These are phyloP conservation scores for Zeuzera pyrina DNA, from an alignment of 2,888 invertebrate species.

Conservation along the genomic window DNA sequence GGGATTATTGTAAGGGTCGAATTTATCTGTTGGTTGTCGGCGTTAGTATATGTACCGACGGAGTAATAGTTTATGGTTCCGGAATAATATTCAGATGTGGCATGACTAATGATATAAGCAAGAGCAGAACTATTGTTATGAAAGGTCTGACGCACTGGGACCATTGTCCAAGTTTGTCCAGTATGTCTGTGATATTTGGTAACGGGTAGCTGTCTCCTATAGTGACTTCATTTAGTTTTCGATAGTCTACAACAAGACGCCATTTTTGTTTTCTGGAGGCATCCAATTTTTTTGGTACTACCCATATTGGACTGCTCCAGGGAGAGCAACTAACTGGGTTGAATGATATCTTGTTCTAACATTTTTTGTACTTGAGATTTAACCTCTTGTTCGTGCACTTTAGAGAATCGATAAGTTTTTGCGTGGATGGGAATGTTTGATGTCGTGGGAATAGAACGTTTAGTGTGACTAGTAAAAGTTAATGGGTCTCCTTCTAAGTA, in stretches of 20 bases:
- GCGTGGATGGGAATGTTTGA: conserved; percentile 20
- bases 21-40: too few species aligned
- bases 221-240: conserved; percentile 16
- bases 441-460: conserved; percentile 21
- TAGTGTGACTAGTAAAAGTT: conserved; percentile 19
- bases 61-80: too few species aligned
- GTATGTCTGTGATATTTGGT: too few species aligned
- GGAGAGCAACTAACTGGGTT: conserved; percentile 11
- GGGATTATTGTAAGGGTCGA: too few species aligned
- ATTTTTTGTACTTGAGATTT: conserved; percentile 18
- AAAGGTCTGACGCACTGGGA: conserved; percentile 33
- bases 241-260: conserved; percentile 18
- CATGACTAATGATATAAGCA: conserved; percentile 35
- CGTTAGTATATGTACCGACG: too few species aligned
- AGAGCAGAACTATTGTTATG: conserved; percentile 29
- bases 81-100: conserved; percentile 14
- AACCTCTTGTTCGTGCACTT: conserved; percentile 22
- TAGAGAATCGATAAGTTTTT: conserved; percentile 25
- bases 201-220: conserved; percentile 16
- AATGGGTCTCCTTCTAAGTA: conserved; percentile 15
- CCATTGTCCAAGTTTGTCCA: conserved; percentile 26
- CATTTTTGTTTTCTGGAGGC: conserved; percentile 19
- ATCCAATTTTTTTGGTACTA: conserved; percentile 20
- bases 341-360: conserved; percentile 19
- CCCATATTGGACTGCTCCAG: conserved; percentile 17